Percentiles rank a stretch among this genome's conserved stretches.
phyloP scores from a whole-genome alignment of 2,888 invertebrate species.

The Hololepta plana region DNA sequence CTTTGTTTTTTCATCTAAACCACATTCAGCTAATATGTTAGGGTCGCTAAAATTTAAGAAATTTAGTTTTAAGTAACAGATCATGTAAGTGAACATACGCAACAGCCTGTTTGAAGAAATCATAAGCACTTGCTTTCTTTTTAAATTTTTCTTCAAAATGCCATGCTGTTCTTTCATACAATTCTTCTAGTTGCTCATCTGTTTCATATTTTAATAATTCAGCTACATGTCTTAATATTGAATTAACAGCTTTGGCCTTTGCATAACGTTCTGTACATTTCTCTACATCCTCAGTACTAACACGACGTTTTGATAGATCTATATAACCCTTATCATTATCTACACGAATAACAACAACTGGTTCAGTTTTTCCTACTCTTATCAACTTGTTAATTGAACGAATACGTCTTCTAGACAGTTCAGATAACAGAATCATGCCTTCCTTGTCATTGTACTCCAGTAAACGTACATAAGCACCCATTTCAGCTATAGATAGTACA shows the following conservation, averaged over 20 bases:
- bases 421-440: slow-evolving; percentile 97
- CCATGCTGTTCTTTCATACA: slow-evolving; percentile 97
- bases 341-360: slow-evolving; percentile 97
- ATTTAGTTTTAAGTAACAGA: slow-evolving; percentile 1
- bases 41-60: slow-evolving; percentile 53
- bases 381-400: slow-evolving; percentile 98
- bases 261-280: slow-evolving; percentile 98
- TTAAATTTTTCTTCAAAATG: slow-evolving; percentile 94
- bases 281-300: slow-evolving; percentile 93
- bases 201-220: slow-evolving; percentile 81
- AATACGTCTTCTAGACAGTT: slow-evolving; percentile 94
- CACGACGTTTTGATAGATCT: slow-evolving; percentile 96
- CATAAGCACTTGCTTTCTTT: slow-evolving; percentile 89
- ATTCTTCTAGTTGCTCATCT: slow-evolving; percentile 84
- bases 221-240: slow-evolving; percentile 92
- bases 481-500: slow-evolving; percentile 94
- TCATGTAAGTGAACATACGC: slow-evolving; percentile 39
- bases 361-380: slow-evolving; percentile 95
- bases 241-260: slow-evolving; percentile 96
- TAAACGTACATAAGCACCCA: slow-evolving; percentile 98
- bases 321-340: slow-evolving; percentile 99
- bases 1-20: slow-evolving; percentile 80
- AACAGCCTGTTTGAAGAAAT: slow-evolving; percentile 96
- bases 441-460: slow-evolving; percentile 98
- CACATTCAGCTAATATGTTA: slow-evolving; percentile 87